These are phyloP conservation scores for Acanthoscelides obtectus DNA, from an alignment of 2,888 invertebrate species.

Conservation along the genomic window DNA sequence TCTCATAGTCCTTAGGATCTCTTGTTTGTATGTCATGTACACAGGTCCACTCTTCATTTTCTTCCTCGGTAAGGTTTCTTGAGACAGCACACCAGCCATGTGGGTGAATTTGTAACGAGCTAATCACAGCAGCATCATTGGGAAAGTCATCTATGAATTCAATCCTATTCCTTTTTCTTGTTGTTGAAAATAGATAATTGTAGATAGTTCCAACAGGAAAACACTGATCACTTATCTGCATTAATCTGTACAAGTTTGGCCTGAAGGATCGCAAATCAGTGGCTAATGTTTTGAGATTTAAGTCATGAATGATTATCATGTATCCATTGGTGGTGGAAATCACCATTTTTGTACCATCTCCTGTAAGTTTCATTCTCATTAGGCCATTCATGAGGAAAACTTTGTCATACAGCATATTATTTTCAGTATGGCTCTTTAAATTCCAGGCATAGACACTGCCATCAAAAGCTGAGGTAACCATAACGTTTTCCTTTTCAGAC, in stretches of 20 bases:
- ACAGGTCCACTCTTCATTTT: constrained; percentile 90
- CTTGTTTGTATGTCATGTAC: constrained; percentile 86
- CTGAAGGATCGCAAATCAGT: constrained; percentile 80
- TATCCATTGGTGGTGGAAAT: constrained; percentile 89
- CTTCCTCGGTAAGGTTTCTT: constrained; percentile 80
- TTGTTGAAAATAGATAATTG: constrained; percentile 74
- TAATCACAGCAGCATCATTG: constrained; percentile 86
- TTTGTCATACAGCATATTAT: constrained; percentile 70
- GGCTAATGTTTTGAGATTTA: constrained; percentile 74
- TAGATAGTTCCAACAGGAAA: constrained; percentile 76
- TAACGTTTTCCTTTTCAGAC: constrained; percentile 73
- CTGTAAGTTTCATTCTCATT: constrained; percentile 83
- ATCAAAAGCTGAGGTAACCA: constrained; percentile 90
- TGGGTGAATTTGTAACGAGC: constrained; percentile 83
- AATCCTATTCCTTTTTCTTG: constrained; percentile 73
- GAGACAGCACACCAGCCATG: constrained; percentile 87
- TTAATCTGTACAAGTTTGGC: constrained; percentile 84
- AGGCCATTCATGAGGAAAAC: constrained; percentile 81
- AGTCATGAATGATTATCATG: constrained; percentile 82
- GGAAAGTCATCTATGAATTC: constrained; percentile 92
- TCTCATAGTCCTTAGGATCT: constrained; percentile 46
- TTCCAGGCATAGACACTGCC: constrained; percentile 94
- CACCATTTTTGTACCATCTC: constrained; percentile 81
- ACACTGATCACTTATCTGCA: constrained; percentile 80
- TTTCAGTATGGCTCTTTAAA: constrained; percentile 79